These are phyloP conservation scores for Chaetodon trifasciatus DNA, from an alignment of 2,797 vertebrate species.

Conservation along the genomic window DNA sequence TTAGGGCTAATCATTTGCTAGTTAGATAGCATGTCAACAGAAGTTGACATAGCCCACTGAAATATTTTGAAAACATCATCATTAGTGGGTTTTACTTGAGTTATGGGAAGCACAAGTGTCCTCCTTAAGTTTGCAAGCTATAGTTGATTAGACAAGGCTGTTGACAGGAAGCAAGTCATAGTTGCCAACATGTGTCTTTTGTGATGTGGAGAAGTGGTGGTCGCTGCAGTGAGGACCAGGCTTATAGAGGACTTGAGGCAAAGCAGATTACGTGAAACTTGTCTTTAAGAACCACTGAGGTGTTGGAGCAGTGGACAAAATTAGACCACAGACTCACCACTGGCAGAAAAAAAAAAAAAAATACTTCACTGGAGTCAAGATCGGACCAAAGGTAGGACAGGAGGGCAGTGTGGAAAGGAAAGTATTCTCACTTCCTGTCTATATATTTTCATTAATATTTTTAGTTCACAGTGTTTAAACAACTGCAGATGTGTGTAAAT, in stretches of 20 bases:
- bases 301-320: conserved; percentile 17
- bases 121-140: conserved; percentile 8
- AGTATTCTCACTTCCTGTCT: too few species aligned
- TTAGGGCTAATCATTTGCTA: conserved; percentile 48
- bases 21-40: conserved; percentile 41
- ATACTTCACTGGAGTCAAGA: background rate
- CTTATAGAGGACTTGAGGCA: background rate
- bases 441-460: conserved; percentile 6
- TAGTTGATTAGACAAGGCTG: conserved; percentile 9
- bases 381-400: background rate
- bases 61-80: conserved; percentile 60
- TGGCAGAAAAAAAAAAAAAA: background rate
- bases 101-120: conserved; percentile 4
- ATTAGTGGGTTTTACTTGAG: conserved; percentile 44
- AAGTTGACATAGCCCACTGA: conserved; percentile 34
- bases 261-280: conserved; percentile 12
- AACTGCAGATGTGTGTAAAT: background rate
- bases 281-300: conserved; percentile 8
- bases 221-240: background rate
- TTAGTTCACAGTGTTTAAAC: background rate
- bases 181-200: background rate
- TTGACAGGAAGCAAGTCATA: conserved; percentile 42
- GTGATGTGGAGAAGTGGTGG: conserved; percentile 1
- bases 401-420: background rate
- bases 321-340: background rate